Base-by-base conservation (phyloP, 2,113 vertebrate genomes). In the Pao palembangensis region DNA sequence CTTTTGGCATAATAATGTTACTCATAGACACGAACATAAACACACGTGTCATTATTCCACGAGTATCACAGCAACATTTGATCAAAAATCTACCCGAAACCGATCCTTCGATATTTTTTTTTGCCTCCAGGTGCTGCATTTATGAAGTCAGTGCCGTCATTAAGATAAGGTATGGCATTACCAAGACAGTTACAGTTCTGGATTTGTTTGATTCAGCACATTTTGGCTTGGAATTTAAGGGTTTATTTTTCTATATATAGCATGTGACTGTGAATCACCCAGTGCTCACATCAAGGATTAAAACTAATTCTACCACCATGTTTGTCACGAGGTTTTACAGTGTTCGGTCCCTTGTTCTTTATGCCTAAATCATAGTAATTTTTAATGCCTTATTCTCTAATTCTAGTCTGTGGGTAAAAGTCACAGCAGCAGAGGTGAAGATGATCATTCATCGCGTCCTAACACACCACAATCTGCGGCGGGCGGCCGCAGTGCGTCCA, bases 401-500 rank as follows among this genome's bases (percentile, higher is more conserved):
- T 42, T 5, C 41, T 21, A 79, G 75, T 58, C 62, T 75, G 76
- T 69, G 18, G 42, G 62, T 50, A 28, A 62, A 58, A n/a, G 13
- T 77, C 66, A 49, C 63, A 61, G 56, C 56, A 58, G 60, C 38
- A 62, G 51, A 12, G 1, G 15, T 10, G 7, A 68, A 41, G 79
- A 75, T 25, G 74, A 83, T 67, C 71, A 94, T 96, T 92, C 93
- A 92, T 5, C 75, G 85, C 75, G 75, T 87, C 60, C 47, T 93
- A 10, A 76, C 87, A 21, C 84, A 56, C 34, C 69, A 86, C 64
- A 76, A 80, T 2, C 81, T 90, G 65, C 84, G 67, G 59, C 87
- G 91, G 78, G 78, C 71, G 0, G 84, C 81, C 0, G 83, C 83
- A 54, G 71, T 76, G 0, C 90, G 77, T 38, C 67, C 83, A 5